Base-by-base conservation (phyloP, 2,797 vertebrate genomes). In the Acanthurus leucopareius region DNA sequence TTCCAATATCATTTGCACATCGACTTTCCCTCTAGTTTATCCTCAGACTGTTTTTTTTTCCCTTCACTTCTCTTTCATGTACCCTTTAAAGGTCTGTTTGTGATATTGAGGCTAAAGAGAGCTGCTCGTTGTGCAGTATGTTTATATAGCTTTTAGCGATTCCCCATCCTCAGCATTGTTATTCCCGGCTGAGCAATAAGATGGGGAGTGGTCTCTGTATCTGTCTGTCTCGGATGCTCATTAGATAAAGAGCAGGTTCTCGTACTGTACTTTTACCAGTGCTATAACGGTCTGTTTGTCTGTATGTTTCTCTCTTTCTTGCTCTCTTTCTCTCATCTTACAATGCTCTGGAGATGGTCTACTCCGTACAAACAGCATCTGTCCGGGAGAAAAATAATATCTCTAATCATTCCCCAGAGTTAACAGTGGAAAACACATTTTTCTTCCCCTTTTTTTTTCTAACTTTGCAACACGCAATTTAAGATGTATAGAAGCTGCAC, bases 321-420 rank as follows among this genome's bases (percentile, higher is more conserved):
- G 28, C 65, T 59, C 20, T 72, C n/a, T 69, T 57, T 76, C 63
- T 83, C 70, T 80, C 66, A 77, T 85, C 66, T 49, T 42, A 44
- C 69, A 85, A 88, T 78, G 75, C 93, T 91, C 92, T 72, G 62
- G 91, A 93, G 93, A 94, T 74, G 52, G 38, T 58, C 65, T 58
- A 17, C 80, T 80, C 77, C 75, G 83, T 82, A 85, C 85, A 92
- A 90, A 89, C 89, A 89, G 87, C 92, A 92, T 93, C 93, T 94
- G 93, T 94, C 89, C 79, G 54, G 63, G 58, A 89, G 73, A 90
- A 88, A 83, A 85, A 90, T 84, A 85, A 86, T 80, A 82, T 91
- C 81, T 89, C 82, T 90, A 90, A 88, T 90, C 76, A 22, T 89
- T 89, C 90, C 88, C 72, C 9, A 63, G 91, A 77, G 61, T 75